Percentiles rank a stretch among this genome's conserved stretches.
Evolutionary conservation across 2,113 vertebrate species (phyloP).

Genomic region (Burhinus oedicnemus): DNA sequence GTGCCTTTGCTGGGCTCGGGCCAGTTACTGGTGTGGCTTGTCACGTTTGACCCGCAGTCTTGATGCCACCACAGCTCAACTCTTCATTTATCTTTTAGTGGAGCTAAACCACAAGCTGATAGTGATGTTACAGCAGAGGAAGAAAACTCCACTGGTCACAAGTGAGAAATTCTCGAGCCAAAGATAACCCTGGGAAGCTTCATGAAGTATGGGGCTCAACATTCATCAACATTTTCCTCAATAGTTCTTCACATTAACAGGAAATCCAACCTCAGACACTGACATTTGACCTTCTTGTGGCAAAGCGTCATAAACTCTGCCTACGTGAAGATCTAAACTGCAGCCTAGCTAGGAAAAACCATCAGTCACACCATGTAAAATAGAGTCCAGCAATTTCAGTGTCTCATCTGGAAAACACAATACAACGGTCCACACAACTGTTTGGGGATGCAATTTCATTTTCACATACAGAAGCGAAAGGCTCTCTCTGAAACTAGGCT

Average conservation of each 20-base stretch:
- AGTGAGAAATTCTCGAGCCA: neutral
- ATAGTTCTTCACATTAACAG: neutral
- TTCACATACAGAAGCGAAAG: neutral
- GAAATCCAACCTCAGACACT: neutral
- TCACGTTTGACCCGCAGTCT: rapidly evolving
- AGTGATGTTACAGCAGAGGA: neutral
- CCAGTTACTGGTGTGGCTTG: neutral
- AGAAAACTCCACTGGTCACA: neutral
- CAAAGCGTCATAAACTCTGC: neutral
- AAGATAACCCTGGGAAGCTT: neutral
- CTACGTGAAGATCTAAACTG: neutral
- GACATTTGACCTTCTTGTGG: too few relatives aligned
- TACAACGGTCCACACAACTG: neutral
- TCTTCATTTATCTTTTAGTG: neutral
- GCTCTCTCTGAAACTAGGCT: neutral
- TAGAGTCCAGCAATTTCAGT: neutral
- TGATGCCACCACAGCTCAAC: neutral
- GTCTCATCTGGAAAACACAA: neutral
- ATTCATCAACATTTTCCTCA: neutral
- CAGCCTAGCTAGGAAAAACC: neutral
- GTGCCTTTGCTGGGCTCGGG: neutral
- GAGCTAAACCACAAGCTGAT: neutral
- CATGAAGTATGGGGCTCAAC: neutral
- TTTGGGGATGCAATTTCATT: neutral
- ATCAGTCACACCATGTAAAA: neutral